phyloP scores from a whole-genome alignment of 1,140 invertebrate genomes.

The Zaprionus nigranus region DNA sequence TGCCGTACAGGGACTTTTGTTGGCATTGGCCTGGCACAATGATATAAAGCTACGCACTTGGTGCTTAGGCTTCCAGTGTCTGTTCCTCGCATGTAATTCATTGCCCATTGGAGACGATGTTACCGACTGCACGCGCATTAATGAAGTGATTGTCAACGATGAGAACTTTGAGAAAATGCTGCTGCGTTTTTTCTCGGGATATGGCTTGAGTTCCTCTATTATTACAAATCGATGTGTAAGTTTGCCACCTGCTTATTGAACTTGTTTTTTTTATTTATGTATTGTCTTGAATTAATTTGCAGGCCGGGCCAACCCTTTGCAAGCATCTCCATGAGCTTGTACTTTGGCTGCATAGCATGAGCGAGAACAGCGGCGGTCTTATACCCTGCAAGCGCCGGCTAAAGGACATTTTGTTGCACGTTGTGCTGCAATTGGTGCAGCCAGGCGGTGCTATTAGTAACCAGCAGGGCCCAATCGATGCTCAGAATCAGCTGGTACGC shows the following conservation, averaged over 20 bases:
- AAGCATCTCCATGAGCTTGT: slow-evolving; percentile 90
- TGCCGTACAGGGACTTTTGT: slow-evolving; percentile 89
- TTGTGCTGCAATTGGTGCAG: slow-evolving; percentile 90
- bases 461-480: slow-evolving; percentile 92
- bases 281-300: neutral
- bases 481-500: slow-evolving; percentile 90
- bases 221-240: slow-evolving; percentile 82
- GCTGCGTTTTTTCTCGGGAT: slow-evolving; percentile 89
- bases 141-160: slow-evolving; percentile 88
- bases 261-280: neutral
- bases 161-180: slow-evolving; percentile 90
- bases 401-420: slow-evolving; percentile 89
- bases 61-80: slow-evolving; percentile 89
- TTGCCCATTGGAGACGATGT: slow-evolving; percentile 69
- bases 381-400: slow-evolving; percentile 87
- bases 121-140: slow-evolving; percentile 85
- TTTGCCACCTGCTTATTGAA: neutral
- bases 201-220: slow-evolving; percentile 85
- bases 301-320: slow-evolving; percentile 92
- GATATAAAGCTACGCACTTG: slow-evolving; percentile 90
- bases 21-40: slow-evolving; percentile 88
- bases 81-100: slow-evolving; percentile 86
- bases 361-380: slow-evolving; percentile 86
- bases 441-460: slow-evolving; percentile 89
- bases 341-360: slow-evolving; percentile 88